A percentile compares a stretch with the other conserved stretches of the same genome.
phyloP scores from a whole-genome alignment of 2,888 invertebrate species.

The Drosophila putrida region DNA sequence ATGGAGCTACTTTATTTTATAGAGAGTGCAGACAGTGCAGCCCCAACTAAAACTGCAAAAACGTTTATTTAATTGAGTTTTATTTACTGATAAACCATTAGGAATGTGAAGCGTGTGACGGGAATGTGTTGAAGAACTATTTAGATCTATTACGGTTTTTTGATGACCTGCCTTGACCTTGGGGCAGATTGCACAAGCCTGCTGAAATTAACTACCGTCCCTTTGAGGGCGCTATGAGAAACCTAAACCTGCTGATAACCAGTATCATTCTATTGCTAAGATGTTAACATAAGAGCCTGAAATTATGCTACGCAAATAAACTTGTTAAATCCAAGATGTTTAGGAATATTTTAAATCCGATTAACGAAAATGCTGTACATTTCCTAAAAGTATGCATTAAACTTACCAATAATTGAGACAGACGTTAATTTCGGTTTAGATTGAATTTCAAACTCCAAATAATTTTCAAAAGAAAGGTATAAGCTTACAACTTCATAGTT shows the following conservation, averaged over 20 bases:
- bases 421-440: too few relatives aligned
- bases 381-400: too few relatives aligned
- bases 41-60: slow-evolving; percentile 28
- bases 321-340: too few relatives aligned
- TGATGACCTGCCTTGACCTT: slow-evolving; percentile 7
- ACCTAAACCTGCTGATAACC: not conserved
- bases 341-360: too few relatives aligned
- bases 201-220: too few relatives aligned
- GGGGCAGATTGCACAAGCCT: not conserved
- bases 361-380: too few relatives aligned
- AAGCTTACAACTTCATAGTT: too few relatives aligned
- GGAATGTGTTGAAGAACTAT: slow-evolving; percentile 7
- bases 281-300: slow-evolving; percentile 15
- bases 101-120: slow-evolving; percentile 35
- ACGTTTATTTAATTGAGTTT: slow-evolving; percentile 68
- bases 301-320: slow-evolving; percentile 37
- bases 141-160: slow-evolving; percentile 10
- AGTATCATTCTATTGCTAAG: too few relatives aligned
- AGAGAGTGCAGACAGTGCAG: slow-evolving; percentile 21
- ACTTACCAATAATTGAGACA: too few relatives aligned
- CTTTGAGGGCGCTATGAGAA: not conserved
- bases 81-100: slow-evolving; percentile 31
- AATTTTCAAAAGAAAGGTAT: too few relatives aligned
- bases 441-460: too few relatives aligned
- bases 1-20: slow-evolving; percentile 51